phyloP scores from a whole-genome alignment of 2,797 vertebrate genomes.

The Scomberomorus guttatus region DNA sequence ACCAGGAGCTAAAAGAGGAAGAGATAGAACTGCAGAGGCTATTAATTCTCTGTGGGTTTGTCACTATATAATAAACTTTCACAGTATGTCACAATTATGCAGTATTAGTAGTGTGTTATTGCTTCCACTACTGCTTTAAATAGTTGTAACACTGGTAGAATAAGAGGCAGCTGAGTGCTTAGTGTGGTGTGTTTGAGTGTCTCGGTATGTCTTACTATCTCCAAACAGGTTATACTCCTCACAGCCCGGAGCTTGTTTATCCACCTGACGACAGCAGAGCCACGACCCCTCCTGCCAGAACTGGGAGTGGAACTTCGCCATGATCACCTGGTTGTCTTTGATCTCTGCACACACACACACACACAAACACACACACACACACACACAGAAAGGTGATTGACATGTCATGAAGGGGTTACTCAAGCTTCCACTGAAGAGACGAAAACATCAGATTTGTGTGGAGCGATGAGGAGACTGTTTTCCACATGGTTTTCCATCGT shows the following conservation, averaged over 20 bases:
- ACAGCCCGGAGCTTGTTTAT: slow-evolving; percentile 93
- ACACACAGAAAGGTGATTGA: background rate
- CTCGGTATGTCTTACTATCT: slow-evolving; percentile 84
- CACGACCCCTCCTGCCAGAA: slow-evolving; percentile 94
- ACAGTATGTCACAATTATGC: no score
- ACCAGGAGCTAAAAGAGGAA: no score
- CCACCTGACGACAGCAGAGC: slow-evolving; percentile 94
- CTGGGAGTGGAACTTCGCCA: slow-evolving; percentile 94
- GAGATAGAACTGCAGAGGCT: background rate
- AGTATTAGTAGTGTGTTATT: background rate
- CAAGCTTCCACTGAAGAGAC: no score
- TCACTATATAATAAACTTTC: no score
- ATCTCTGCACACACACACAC: slow-evolving; percentile 86
- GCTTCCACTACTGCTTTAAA: background rate
- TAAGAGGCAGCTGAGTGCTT: background rate
- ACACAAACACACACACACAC: slow-evolving; percentile 9
- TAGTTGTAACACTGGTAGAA: background rate
- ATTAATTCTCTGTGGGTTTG: no score
- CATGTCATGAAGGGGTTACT: no score
- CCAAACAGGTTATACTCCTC: slow-evolving; percentile 93
- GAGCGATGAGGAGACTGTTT: no score
- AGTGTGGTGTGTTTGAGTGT: slow-evolving; percentile 1
- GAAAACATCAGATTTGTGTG: no score
- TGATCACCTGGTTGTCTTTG: slow-evolving; percentile 88
- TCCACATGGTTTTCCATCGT: no score